A percentile compares a stretch with the other conserved stretches of the same genome.
Conservation (phyloP, 2,888 invertebrate species). For the Tetranychus truncatus region DNA sequence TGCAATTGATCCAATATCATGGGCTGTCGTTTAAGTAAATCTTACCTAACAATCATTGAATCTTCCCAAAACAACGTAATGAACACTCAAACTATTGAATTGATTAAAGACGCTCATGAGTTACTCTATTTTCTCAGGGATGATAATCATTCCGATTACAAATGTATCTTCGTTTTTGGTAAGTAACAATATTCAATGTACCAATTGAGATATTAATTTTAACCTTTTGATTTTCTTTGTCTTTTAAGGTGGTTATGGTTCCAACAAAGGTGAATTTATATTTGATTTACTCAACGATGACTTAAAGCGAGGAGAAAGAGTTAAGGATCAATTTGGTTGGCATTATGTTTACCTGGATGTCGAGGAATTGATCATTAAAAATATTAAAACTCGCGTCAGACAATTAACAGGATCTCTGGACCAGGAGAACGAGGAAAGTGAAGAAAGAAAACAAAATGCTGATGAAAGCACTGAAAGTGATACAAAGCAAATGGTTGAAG, state of each 20-base stretch:
- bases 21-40: not conserved
- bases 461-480: not conserved
- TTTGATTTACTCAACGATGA: conserved; percentile 15
- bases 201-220: not conserved
- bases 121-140: conserved; percentile 35
- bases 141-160: not conserved
- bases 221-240: not conserved
- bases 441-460: not conserved
- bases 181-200: not conserved
- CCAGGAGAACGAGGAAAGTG: not conserved
- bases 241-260: conserved; percentile 15
- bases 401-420: conserved; percentile 8
- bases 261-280: conserved; percentile 20
- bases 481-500: not conserved
- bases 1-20: not conserved
- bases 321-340: not conserved
- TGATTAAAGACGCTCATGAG: conserved; percentile 40
- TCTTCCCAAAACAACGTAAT: not conserved
- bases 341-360: conserved; percentile 17
- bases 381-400: conserved; percentile 16
- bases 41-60: not conserved
- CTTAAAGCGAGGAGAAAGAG: not conserved
- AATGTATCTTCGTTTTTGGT: not conserved
- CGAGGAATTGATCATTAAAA: conserved; percentile 15
- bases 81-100: not conserved